These are phyloP conservation scores for Phenganax marumi DNA, from an alignment of 92 coral and sea anemone genomes.

Conservation along the genomic window DNA sequence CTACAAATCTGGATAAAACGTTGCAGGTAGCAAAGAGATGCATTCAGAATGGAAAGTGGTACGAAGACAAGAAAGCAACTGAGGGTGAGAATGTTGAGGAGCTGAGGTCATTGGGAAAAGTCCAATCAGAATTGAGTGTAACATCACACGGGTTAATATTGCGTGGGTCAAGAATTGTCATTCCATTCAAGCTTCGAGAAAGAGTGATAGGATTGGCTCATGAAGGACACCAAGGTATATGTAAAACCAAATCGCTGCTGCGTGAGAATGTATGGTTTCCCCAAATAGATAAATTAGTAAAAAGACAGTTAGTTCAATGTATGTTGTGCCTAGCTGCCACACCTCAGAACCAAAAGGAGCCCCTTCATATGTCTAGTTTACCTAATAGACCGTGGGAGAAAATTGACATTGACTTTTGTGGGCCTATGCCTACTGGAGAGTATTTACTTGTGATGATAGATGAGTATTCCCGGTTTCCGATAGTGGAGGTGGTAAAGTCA, in stretches of 20 bases:
- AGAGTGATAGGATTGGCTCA: constrained; percentile 7
- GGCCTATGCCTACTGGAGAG: too few species aligned
- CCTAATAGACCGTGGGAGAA: constrained; percentile 25
- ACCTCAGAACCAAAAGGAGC: neutral
- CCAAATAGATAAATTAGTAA: constrained; percentile 3
- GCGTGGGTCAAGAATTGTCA: too few species aligned
- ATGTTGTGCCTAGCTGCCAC: constrained; percentile 34
- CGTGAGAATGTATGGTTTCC: constrained; percentile 23
- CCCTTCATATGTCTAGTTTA: constrained; percentile 7
- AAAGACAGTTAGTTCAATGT: constrained; percentile 12
- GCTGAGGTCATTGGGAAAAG: neutral
- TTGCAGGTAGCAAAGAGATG: constrained; percentile 7
- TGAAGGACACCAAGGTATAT: too few species aligned
- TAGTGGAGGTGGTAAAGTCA: constrained; percentile 16
- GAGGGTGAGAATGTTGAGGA: neutral
- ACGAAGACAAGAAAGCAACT: neutral
- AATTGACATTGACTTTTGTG: constrained; percentile 12
- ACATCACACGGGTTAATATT: constrained; percentile 18
- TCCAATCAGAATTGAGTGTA: neutral
- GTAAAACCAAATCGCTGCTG: constrained; percentile 23
- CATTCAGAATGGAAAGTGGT: constrained; percentile 7
- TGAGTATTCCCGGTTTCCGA: constrained; percentile 38
- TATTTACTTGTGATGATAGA: constrained; percentile 31
- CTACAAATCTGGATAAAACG: neutral
- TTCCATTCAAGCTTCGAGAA: constrained; percentile 23